phyloP scores from a whole-genome alignment of 2,888 invertebrate genomes.

The Clivina fossor region DNA sequence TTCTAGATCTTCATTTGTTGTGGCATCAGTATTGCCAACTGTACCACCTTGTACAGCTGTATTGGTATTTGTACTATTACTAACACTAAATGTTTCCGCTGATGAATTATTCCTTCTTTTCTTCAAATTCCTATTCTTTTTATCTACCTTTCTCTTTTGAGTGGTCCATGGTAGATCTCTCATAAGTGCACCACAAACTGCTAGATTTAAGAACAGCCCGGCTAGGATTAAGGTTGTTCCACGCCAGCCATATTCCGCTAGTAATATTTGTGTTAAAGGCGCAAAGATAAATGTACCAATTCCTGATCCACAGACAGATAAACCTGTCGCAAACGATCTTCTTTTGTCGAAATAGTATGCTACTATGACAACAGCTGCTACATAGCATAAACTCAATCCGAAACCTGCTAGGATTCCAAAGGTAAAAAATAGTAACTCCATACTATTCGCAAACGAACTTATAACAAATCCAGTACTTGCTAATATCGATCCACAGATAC shows the following conservation, averaged over 20 bases:
- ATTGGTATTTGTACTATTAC: constrained; percentile 67
- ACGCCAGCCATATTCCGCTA: constrained; percentile 80
- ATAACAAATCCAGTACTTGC: constrained; percentile 76
- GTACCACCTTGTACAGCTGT: constrained; percentile 58
- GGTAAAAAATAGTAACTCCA: constrained; percentile 76
- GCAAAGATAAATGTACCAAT: constrained; percentile 87
- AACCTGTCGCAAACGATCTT: constrained; percentile 81
- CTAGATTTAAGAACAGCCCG: constrained; percentile 78
- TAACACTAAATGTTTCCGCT: constrained; percentile 70
- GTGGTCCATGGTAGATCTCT: constrained; percentile 72
- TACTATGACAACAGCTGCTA: constrained; percentile 87
- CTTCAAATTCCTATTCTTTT: constrained; percentile 64
- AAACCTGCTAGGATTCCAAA: constrained; percentile 84
- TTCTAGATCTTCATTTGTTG: constrained; percentile 37
- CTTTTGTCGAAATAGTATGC: constrained; percentile 87
- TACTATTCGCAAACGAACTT: constrained; percentile 73
- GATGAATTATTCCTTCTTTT: constrained; percentile 64
- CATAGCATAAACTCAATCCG: constrained; percentile 83
- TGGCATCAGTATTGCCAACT: constrained; percentile 50
- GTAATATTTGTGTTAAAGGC: constrained; percentile 71
- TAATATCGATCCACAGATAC: constrained; percentile 75
- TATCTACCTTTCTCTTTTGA: constrained; percentile 62
- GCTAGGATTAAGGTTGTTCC: constrained; percentile 81
- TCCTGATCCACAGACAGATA: constrained; percentile 85
- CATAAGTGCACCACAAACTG: constrained; percentile 80